Evolutionary conservation across 2,888 invertebrate genomes (phyloP).

Genomic region (Catocala fraxini): DNA sequence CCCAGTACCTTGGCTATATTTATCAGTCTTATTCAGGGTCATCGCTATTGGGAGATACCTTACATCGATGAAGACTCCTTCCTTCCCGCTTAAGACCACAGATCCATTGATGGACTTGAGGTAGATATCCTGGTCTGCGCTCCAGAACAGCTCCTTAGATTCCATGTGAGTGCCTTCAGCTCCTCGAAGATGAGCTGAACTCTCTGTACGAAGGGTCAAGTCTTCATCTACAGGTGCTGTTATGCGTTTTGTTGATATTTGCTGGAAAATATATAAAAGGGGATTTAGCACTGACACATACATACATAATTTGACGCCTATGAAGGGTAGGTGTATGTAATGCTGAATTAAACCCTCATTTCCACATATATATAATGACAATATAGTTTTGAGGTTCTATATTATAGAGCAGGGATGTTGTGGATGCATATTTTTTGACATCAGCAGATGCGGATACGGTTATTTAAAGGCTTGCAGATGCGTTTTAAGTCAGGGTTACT

Average conservation of each 20-base stretch:
- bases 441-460: too few species aligned
- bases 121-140: conserved; percentile 93
- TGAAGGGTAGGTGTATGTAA: too few species aligned
- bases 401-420: too few species aligned
- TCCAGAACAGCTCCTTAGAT: conserved; percentile 91
- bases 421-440: too few species aligned
- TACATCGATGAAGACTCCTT: conserved; percentile 91
- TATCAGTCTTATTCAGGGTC: conserved; percentile 69
- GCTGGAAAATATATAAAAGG: conserved; percentile 58
- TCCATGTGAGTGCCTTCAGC: conserved; percentile 93
- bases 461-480: too few species aligned
- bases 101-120: conserved; percentile 93
- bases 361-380: too few species aligned
- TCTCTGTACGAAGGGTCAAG: conserved; percentile 90
- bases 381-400: too few species aligned
- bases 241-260: conserved; percentile 91
- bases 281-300: neutral
- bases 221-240: conserved; percentile 91
- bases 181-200: conserved; percentile 90
- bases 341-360: too few species aligned
- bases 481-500: too few species aligned
- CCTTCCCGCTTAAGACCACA: conserved; percentile 90
- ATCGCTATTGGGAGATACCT: conserved; percentile 90
- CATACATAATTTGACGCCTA: neutral
- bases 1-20: conserved; percentile 61